Conservation (phyloP, 1,140 invertebrate genomes). For the Trichonephila clavipes region DNA sequence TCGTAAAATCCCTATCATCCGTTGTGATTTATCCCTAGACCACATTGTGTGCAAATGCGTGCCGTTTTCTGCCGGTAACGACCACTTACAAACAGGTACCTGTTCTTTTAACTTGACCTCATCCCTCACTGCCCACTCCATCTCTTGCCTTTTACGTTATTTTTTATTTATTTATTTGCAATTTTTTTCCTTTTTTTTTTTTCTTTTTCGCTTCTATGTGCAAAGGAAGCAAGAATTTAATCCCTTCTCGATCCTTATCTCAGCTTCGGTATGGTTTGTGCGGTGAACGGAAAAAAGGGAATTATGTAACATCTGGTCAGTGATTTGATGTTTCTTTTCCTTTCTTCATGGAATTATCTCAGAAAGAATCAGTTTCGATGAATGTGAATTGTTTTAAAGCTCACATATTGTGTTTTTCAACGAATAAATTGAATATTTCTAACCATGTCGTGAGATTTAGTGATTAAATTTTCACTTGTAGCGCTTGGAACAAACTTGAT, state of each 20-base stretch:
- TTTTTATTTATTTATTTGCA: neutral
- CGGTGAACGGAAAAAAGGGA: constrained; percentile 1
- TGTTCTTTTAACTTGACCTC: constrained; percentile 36
- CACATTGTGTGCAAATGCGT: constrained; percentile 20
- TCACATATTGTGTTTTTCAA: neutral
- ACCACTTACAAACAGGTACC: constrained; percentile 40
- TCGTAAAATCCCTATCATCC: neutral
- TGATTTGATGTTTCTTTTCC: neutral
- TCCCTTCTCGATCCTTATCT: constrained; percentile 8
- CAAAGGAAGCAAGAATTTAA: neutral
- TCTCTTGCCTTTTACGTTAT: neutral
- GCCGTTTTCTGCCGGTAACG: constrained; percentile 30
- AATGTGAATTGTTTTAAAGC: neutral
- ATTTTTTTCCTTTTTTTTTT: too few species aligned
- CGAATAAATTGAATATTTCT: constrained; percentile 1
- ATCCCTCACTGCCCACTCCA: neutral
- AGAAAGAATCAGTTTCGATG: neutral
- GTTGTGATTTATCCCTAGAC: neutral
- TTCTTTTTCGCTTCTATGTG: too few species aligned
- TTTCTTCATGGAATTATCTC: neutral
- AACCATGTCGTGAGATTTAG: neutral
- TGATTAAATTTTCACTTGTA: too few species aligned
- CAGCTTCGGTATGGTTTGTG: neutral
- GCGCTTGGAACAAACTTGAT: too few species aligned
- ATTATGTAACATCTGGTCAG: constrained; percentile 21